Evolutionary conservation across 1,140 invertebrate genomes (phyloP), one percentile per base, ranked within the genome.

Genomic region (Bombus sibiricus): DNA sequence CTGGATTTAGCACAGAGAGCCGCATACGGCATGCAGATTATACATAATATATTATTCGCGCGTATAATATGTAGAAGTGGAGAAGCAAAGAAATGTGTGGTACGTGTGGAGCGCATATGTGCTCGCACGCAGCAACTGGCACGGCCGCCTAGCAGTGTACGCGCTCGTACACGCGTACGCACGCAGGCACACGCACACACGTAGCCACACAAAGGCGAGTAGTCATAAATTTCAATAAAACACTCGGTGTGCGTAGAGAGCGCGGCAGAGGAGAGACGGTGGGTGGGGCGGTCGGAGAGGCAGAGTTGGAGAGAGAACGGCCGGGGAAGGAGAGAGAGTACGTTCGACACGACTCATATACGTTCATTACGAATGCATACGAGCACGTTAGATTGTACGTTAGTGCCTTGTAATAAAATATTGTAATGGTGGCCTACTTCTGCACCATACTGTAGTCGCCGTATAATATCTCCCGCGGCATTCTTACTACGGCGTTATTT

Each of bases 371-470:
- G 92, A 95, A 95, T 95, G 94, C 94, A 95, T 94, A 94, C 92
- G 92, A 93, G 93, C 92, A 94, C 93, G 94, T 95, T 95, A 95
- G 94, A 95, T 95, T 95, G 94, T 94, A 95, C 93, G 94, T 95
- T 95, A 94, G 94, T 95, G 94, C 94, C 93, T 93, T 93, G 94
- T 94, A 95, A 95, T 95, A 95, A 95, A 95, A 95, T 95, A 95
- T 95, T 95, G 94, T 95, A 95, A 95, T 95, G 94, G 92, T 95
- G 94, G 94, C 94, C 94, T 95, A 95, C 94, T 95, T 95, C 89
- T 93, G 90, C 89, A 78, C 90, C 83, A 87, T 89, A 85, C 86
- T 88, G 89, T 89, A 91, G 91, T 92, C 91, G 91, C 89, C 92
- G 92, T 93, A 93, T 92, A 94, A 93, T 93, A 94, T 95, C 93